Base-by-base conservation (phyloP, 1,140 invertebrate species). In the Lycorma delicatula region DNA sequence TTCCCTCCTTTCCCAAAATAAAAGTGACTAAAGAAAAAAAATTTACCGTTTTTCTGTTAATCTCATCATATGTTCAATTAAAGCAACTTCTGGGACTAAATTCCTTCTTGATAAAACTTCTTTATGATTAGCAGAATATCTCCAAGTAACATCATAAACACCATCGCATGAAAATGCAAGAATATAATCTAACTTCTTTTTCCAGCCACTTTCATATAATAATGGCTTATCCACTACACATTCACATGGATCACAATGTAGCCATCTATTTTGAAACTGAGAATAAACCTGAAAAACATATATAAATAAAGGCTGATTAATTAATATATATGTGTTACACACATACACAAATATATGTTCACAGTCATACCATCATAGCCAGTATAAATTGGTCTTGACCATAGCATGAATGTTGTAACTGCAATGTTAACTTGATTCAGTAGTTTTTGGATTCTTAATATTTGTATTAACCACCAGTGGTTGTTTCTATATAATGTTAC, bases 241-340 rank as follows among this genome's bases (percentile, higher is more conserved):
- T 74, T 99, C 97, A 70, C 96, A 98, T 0, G 95, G 85, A 76
- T 99, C 97, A 67, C 85, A 84, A 72, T 99, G 97, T 12, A 98
- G 64, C 97, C 97, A 99, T 56, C 83, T 78, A 57, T 84, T 78
- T 46, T 84, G 75, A 7, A 74, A 69, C 41, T 76, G 70, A 20
- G 84, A 83, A 68, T 80, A 89, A n/a, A 87, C 74, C 79, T 99
- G 94, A 44, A 74, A 71, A 93, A 60, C 7, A 44, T 44, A n/a
- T n/a, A n/a, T n/a, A n/a, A n/a, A n/a, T n/a, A n/a, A n/a, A n/a
- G n/a, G n/a, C n/a, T n/a, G n/a, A n/a, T n/a, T n/a, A n/a, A n/a
- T n/a, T n/a, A n/a, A n/a, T n/a, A n/a, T n/a, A n/a, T n/a, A n/a
- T n/a, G n/a, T n/a, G n/a, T n/a, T n/a, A n/a, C n/a, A n/a, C n/a